These are phyloP conservation scores for Melanotus villosus DNA, from an alignment of 2,888 invertebrate species.

Conservation along the genomic window DNA sequence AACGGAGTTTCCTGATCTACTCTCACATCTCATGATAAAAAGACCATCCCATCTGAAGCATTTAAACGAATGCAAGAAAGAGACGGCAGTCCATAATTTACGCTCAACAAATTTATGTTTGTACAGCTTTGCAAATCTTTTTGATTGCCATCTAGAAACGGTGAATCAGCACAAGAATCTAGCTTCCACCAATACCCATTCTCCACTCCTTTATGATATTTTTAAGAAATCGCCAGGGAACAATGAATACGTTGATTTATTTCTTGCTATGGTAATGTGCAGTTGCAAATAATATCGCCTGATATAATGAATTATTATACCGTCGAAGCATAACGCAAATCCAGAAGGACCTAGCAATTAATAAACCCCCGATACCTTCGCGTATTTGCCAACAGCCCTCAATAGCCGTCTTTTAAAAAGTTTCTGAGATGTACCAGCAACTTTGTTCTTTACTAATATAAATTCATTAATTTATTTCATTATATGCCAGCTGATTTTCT, in stretches of 20 bases:
- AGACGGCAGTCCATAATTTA: slow-evolving; percentile 5
- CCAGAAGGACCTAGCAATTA: no score
- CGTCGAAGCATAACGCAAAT: no score
- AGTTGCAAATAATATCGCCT: no score
- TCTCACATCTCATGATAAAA: slow-evolving; percentile 30
- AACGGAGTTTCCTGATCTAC: slow-evolving; percentile 54
- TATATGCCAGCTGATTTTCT: no score
- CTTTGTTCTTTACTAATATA: no score
- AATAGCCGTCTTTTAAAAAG: no score
- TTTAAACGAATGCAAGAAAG: neutral
- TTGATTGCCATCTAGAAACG: slow-evolving; percentile 5
- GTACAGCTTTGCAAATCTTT: slow-evolving; percentile 9
- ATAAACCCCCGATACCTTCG: no score
- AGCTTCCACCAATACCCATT: neutral
- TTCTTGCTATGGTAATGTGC: neutral
- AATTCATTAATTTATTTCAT: no score
- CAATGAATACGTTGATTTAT: neutral
- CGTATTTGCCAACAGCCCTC: no score
- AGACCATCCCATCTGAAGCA: neutral
- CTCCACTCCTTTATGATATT: slow-evolving; percentile 1
- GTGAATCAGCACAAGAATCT: slow-evolving; percentile 4
- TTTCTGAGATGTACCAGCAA: no score
- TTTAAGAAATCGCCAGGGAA: neutral
- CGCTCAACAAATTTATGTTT: slow-evolving; percentile 1
- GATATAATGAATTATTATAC: no score